Evolutionary conservation across 2,797 vertebrate species (phyloP).

Genomic region (Antrozous pallidus): DNA sequence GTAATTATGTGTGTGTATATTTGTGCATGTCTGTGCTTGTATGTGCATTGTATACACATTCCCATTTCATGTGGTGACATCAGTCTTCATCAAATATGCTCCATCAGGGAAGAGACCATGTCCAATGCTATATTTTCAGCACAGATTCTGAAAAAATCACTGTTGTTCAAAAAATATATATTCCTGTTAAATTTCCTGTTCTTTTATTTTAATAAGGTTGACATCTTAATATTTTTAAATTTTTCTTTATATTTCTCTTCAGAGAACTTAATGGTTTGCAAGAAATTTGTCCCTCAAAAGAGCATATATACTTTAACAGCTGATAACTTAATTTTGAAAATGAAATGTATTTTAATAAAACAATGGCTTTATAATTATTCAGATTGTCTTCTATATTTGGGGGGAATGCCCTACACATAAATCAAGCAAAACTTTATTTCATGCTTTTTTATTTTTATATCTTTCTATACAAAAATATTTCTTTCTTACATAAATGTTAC

Average conservation of each 20-base stretch:
- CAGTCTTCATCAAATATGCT: neutral
- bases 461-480: conserved; percentile 18
- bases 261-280: neutral
- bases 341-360: too few species aligned
- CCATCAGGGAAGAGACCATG: neutral
- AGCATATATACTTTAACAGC: too few species aligned
- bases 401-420: neutral
- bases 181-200: neutral
- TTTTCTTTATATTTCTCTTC: too few species aligned
- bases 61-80: neutral
- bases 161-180: neutral
- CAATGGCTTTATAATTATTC: too few species aligned
- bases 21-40: neutral
- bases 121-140: neutral
- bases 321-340: too few species aligned
- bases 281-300: neutral
- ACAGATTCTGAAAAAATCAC: neutral
- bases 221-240: too few species aligned
- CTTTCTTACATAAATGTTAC: neutral
- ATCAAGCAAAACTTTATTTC: neutral
- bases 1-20: neutral
- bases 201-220: neutral
- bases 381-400: too few species aligned
- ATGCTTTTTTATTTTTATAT: conserved; percentile 27
- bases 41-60: neutral